Percentiles rank a stretch among this genome's conserved stretches.
Conservation (phyloP, 1,140 invertebrate species). For the Drosophila pruinosa region DNA sequence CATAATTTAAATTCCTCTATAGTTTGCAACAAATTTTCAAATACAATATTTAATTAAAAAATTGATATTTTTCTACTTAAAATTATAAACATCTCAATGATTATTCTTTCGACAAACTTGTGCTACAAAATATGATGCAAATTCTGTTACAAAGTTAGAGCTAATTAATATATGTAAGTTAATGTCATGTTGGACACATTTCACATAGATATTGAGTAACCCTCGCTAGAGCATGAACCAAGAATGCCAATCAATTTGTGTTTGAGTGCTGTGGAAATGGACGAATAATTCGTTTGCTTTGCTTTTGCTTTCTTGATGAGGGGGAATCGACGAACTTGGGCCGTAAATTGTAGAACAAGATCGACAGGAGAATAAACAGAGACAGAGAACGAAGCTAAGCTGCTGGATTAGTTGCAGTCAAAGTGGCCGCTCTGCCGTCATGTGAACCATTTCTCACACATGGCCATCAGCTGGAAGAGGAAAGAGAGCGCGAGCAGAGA, state of each 20-base stretch:
- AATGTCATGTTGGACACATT: no score
- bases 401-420: conserved; percentile 37
- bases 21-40: no score
- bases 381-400: conserved; percentile 22
- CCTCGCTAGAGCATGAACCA: conserved; percentile 9
- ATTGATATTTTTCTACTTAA: no score
- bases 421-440: background rate
- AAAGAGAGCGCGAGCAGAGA: background rate
- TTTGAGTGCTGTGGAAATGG: conserved; percentile 8
- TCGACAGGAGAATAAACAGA: conserved; percentile 25
- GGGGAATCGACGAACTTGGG: background rate
- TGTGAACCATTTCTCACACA: conserved; percentile 40
- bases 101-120: no score
- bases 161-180: no score
- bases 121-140: no score
- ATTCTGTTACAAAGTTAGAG: no score
- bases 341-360: conserved; percentile 30
- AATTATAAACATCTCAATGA: no score
- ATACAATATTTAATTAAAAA: no score
- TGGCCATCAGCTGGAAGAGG: conserved; percentile 15
- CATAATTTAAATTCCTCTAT: no score
- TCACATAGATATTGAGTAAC: background rate
- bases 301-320: background rate
- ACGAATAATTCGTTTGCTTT: conserved; percentile 3
- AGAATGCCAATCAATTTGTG: conserved; percentile 38